A percentile compares a stretch with the other conserved stretches of the same genome.
Evolutionary conservation across 2,888 invertebrate species (phyloP).

Genomic region (Leptinotarsa tumamoca): DNA sequence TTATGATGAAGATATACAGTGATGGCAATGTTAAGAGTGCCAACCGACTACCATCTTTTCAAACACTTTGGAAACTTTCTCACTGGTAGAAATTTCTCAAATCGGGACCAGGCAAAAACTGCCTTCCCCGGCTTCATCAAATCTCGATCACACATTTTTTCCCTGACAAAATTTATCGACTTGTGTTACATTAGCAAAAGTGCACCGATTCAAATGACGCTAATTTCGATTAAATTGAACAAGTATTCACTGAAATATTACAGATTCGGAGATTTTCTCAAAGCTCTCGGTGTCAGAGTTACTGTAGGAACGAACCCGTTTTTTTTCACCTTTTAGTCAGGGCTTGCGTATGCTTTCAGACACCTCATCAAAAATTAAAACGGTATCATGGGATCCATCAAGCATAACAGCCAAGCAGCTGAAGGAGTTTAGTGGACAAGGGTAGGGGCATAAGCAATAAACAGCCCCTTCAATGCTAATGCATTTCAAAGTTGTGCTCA

Average conservation of each 20-base stretch:
- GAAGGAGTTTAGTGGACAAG: constrained; percentile 91
- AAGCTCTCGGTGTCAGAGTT: constrained; percentile 74
- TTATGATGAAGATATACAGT: too few species aligned
- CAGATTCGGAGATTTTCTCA: constrained; percentile 76
- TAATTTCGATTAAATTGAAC: constrained; percentile 62
- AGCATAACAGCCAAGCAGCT: constrained; percentile 89
- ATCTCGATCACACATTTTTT: too few species aligned
- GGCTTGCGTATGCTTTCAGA: constrained; percentile 72
- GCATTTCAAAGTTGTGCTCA: constrained; percentile 83
- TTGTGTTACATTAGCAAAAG: constrained; percentile 54
- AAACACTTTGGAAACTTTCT: too few species aligned
- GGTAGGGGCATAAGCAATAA: constrained; percentile 91
- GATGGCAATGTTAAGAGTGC: too few species aligned
- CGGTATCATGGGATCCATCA: constrained; percentile 95
- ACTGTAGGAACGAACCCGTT: constrained; percentile 42
- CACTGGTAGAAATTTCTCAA: too few species aligned
- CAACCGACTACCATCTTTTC: too few species aligned
- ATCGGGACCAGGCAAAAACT: too few species aligned
- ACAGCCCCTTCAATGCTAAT: constrained; percentile 84
- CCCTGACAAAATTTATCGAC: too few species aligned
- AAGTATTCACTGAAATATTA: too few species aligned
- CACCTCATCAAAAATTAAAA: constrained; percentile 93
- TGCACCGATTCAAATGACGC: constrained; percentile 71
- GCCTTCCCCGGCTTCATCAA: too few species aligned
- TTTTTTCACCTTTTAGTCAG: constrained; percentile 46